These are phyloP conservation scores for Mimas tiliae DNA, from an alignment of 2,888 invertebrate species.

Conservation along the genomic window DNA sequence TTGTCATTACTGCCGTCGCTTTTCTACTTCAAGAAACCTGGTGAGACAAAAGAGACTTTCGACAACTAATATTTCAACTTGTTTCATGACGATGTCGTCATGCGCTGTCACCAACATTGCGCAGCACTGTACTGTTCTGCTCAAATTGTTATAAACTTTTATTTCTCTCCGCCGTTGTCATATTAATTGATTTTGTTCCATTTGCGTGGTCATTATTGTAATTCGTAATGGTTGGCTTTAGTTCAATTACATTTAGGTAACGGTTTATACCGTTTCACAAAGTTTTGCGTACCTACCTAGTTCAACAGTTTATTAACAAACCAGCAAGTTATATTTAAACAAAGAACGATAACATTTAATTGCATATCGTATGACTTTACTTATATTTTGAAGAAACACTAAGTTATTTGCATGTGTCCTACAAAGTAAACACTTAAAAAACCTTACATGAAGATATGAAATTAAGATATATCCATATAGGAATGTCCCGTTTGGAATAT, in stretches of 20 bases:
- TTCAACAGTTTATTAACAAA: not conserved
- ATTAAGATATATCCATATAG: no score
- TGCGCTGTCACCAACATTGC: conserved; percentile 44
- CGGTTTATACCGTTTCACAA: conserved; percentile 6
- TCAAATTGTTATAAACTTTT: conserved; percentile 30
- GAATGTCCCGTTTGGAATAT: no score
- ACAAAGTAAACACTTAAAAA: no score
- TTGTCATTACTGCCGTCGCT: conserved; percentile 28
- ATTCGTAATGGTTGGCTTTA: conserved; percentile 9
- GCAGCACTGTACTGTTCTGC: conserved; percentile 17
- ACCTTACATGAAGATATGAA: no score
- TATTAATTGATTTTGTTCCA: conserved; percentile 10
- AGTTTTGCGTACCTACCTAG: not conserved
- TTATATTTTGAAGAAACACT: no score
- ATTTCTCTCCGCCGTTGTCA: conserved; percentile 15
- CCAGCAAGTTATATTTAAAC: no score
- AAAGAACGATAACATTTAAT: no score
- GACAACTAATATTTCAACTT: conserved; percentile 46
- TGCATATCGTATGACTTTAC: no score
- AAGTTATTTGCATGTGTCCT: no score
- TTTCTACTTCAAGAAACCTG: conserved; percentile 31
- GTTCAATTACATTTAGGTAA: conserved; percentile 11
- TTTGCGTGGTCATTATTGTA: conserved; percentile 13
- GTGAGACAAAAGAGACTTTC: conserved; percentile 42
- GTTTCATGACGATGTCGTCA: conserved; percentile 56